Evolutionary conservation across 2,888 invertebrate genomes (phyloP), one percentile per base, ranked within the genome.

Genomic region (Epinotia demarniana): DNA sequence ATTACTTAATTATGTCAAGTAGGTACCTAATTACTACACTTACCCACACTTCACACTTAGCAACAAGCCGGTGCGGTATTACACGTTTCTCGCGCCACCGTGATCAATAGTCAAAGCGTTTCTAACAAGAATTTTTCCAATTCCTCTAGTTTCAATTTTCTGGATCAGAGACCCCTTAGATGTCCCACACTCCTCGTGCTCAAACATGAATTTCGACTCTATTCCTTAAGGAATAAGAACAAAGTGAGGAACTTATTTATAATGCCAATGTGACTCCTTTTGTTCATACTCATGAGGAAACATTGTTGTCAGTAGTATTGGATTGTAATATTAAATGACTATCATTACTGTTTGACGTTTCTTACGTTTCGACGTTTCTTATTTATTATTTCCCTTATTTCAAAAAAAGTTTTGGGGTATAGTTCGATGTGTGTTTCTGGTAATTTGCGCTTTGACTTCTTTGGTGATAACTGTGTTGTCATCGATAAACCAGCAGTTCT

Each of bases 131-230:
- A 57, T 68, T 73, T 61, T 67, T 55, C 55, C 43, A 67, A 73
- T 73, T 69, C 57, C 46, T 68, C 57, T 46, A 69, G 68, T 66
- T 69, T 46, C 73, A 73, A 73, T 73, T 73, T 73, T 63, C 73
- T 73, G 62, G 55, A 46, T 69, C 62, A 69, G 18, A 19, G 57
- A 57, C 57, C 18, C 68, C 16, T 73, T 57, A 73, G 68, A 73
- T 73, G 73, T 69, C 19, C 57, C 68, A 68, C 49, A 19, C 13
- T 66, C 19, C 49, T 61, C 18, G 57, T 62, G n/a, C 4, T 39
- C 12, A 39, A 67, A 27, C 53, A 18, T 49, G 43, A 49, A 72
- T 66, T 39, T 19, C 46, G 46, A n/a, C 49, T 49, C 19, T 72
- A 53, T 27, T 49, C 6, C 16, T 11, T 6, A 60, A 27, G 68